Evolutionary conservation across 2,113 vertebrate genomes (phyloP).

Genomic region (Turnix velox): DNA sequence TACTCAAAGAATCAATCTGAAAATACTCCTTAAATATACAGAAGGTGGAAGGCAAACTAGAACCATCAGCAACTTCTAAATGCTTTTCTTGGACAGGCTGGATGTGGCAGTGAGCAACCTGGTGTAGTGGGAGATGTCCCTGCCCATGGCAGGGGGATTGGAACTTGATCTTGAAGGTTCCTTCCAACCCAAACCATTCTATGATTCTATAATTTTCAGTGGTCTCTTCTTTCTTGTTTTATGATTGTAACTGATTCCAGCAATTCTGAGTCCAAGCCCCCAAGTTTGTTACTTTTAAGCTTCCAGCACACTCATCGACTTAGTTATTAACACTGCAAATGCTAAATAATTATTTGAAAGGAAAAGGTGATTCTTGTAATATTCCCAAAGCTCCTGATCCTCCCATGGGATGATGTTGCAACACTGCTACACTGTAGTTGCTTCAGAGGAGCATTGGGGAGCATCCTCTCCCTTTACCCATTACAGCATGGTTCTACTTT

Average conservation of each 20-base stretch:
- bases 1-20: neutral
- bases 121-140: too few species aligned
- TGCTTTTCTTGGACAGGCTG: neutral
- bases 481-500: too few species aligned
- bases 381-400: constrained; percentile 8
- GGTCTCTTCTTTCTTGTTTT: constrained; percentile 4
- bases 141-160: too few species aligned
- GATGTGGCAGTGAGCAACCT: too few species aligned
- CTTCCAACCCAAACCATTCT: too few species aligned
- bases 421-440: neutral
- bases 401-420: neutral
- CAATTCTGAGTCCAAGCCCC: neutral
- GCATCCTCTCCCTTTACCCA: too few species aligned
- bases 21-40: neutral
- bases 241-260: neutral
- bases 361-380: neutral
- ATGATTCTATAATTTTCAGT: too few species aligned
- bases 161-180: too few species aligned
- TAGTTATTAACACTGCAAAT: neutral
- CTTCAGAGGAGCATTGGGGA: neutral
- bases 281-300: neutral
- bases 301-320: neutral
- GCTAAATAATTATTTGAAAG: constrained; percentile 1
- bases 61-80: neutral
- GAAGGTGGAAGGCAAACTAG: neutral